Evolutionary conservation across 2,113 vertebrate species (phyloP).

Genomic region (Amphiprion ocellaris): DNA sequence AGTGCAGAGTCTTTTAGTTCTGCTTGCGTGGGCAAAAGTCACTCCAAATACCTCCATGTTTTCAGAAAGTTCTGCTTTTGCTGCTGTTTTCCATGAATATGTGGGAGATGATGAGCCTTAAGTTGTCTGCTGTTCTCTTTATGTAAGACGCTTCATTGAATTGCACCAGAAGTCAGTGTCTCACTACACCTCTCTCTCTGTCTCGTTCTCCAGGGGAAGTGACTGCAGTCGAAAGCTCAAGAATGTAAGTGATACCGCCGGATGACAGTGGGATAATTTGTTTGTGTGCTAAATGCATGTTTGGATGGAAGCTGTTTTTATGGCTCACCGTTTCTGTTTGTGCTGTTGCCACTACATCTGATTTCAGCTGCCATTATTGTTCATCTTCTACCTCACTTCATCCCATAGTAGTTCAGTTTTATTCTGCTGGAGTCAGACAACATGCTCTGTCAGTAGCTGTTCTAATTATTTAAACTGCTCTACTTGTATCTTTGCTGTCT

Average conservation of each 20-base stretch:
- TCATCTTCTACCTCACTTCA: not conserved
- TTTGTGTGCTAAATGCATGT: conserved; percentile 60
- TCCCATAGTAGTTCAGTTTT: not conserved
- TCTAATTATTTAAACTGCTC: too few relatives aligned
- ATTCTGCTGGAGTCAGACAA: not conserved
- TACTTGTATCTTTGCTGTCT: not conserved
- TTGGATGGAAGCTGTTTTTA: conserved; percentile 29
- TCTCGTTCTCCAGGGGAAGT: conserved; percentile 82
- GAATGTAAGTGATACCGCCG: conserved; percentile 91
- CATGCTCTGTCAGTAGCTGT: too few relatives aligned
- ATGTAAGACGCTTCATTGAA: conserved; percentile 21
- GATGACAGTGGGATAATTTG: conserved; percentile 43
- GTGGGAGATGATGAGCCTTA: conserved; percentile 13
- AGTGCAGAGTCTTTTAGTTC: not conserved
- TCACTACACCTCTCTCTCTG: conserved; percentile 19
- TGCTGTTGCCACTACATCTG: conserved; percentile 1
- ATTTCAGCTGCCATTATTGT: not conserved
- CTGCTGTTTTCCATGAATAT: not conserved
- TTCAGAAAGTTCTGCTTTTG: conserved; percentile 16
- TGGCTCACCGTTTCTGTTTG: conserved; percentile 25
- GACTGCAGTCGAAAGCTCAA: conserved; percentile 93
- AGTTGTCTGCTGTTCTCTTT: conserved; percentile 31
- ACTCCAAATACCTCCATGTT: not conserved
- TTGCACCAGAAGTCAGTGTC: conserved; percentile 4
- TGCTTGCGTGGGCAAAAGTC: conserved; percentile 14